Base-by-base conservation (phyloP, 92 coral and sea anemone genomes). In the Paragorgia papillata region DNA sequence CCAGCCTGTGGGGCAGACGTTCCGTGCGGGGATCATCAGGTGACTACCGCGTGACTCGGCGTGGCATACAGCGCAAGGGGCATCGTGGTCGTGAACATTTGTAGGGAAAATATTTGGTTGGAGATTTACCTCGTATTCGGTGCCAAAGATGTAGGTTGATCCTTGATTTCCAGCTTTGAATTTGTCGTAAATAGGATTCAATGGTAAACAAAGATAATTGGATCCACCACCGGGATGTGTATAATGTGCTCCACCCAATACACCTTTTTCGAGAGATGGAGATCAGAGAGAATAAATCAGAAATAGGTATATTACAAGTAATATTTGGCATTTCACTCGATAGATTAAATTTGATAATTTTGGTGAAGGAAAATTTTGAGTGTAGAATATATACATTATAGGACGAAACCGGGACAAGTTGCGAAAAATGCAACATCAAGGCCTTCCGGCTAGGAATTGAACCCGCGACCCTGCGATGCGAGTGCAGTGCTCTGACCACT, bases 1-100 rank as follows among this genome's bases (percentile, higher is more conserved):
- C 96, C 96, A 92, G 37, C 96, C 92, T 10, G 81, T 35, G 2
- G 97, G 96, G 61, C 97, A 92, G 61, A 74, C 79, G 66, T 85
- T 78, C 19, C 85, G 76, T 9, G 85, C 91, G 17, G 89, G 88
- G 22, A 84, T 79, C 88, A 84, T 88, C 55, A 88, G 33, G 80
- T 84, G 74, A 19, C 82, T 30, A 8, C 86, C 81, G 66, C 91
- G 85, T 67, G 91, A 79, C 63, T 75, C 46, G 75, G 85, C 80
- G 49, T 84, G 66, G 64, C 91, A 88, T 39, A 80, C 88, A 28
- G 85, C 86, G 57, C 91, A 88, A 2, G 91, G 7, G 80, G 89
- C 17, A 37, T 55, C 78, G 27, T 53, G 85, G 9, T 80, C 85
- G 62, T 28, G 76, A 30, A 73, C 53, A 26, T 81, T 85, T 56